Percentiles rank a stretch among this genome's conserved stretches.
These are phyloP conservation scores for Leptinotarsa rubiginosa DNA, from an alignment of 2,888 invertebrate species.

Conservation along the genomic window DNA sequence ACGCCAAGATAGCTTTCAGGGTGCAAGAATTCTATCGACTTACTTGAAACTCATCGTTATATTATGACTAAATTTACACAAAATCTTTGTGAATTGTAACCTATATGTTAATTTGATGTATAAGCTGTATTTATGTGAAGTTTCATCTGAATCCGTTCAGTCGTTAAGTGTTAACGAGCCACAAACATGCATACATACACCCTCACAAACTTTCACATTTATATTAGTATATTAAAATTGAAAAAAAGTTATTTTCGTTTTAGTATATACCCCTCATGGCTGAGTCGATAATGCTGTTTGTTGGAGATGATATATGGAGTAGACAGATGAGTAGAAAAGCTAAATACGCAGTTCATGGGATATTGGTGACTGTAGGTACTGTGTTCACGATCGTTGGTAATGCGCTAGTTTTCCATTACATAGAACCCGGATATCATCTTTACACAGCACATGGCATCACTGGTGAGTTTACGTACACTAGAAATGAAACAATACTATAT, in stretches of 20 bases:
- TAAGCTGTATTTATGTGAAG: no score
- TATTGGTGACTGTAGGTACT: constrained; percentile 51
- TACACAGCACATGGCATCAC: constrained; percentile 57
- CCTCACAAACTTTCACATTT: neutral
- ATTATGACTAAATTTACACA: no score
- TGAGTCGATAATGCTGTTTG: constrained; percentile 6
- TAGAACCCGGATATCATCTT: constrained; percentile 51
- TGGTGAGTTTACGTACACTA: constrained; percentile 47
- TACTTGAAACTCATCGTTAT: no score
- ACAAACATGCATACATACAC: no score
- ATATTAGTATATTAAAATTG: neutral
- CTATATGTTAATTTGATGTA: no score
- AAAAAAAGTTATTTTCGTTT: neutral
- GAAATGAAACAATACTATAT: neutral
- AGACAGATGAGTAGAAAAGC: constrained; percentile 42
- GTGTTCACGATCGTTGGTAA: constrained; percentile 52
- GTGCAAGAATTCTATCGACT: no score
- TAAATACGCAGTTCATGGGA: constrained; percentile 55
- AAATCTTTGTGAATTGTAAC: no score
- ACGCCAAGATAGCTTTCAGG: no score
- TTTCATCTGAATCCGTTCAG: no score
- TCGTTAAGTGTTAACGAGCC: no score
- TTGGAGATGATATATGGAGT: constrained; percentile 9
- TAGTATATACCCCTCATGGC: constrained; percentile 20
- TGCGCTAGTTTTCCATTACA: constrained; percentile 50